These are phyloP conservation scores for Trematocara stigmaticum DNA, from an alignment of 2,113 vertebrate species.

Conservation along the genomic window DNA sequence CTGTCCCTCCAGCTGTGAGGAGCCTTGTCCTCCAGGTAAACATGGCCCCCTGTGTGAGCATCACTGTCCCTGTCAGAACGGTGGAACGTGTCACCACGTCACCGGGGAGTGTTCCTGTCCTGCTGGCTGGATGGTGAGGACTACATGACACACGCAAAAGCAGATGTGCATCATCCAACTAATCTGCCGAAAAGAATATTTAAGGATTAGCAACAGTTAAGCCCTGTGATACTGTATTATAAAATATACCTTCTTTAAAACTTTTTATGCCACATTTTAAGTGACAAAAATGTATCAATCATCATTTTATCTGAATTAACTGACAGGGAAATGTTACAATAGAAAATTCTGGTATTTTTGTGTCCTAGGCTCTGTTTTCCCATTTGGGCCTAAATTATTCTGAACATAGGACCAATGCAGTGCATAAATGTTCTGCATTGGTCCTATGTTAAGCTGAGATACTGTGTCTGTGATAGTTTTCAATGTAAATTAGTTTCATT, in stretches of 20 bases:
- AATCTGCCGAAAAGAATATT: neutral
- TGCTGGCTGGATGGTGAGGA: constrained; percentile 85
- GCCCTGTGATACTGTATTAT: neutral
- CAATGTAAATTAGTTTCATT: neutral
- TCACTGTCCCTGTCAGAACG: constrained; percentile 90
- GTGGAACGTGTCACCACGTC: constrained; percentile 86
- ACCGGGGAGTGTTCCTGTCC: constrained; percentile 86
- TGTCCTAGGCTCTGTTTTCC: neutral
- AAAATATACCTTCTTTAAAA: neutral
- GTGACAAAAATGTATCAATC: neutral
- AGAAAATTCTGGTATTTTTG: neutral
- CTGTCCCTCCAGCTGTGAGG: constrained; percentile 78
- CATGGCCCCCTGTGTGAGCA: constrained; percentile 85
- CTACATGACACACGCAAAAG: neutral
- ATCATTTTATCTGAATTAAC: neutral
- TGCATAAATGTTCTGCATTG: neutral
- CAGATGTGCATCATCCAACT: neutral
- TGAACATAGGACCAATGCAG: neutral
- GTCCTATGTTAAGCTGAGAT: rapidly evolving
- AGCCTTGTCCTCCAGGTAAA: constrained; percentile 84
- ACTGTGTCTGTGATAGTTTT: neutral
- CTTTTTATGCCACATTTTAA: neutral
- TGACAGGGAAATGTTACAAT: rapidly evolving
- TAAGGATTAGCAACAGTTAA: neutral
- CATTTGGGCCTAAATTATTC: neutral